These are phyloP conservation scores for Galemys pyrenaicus DNA, from an alignment of 2,113 vertebrate species.

Conservation along the genomic window DNA sequence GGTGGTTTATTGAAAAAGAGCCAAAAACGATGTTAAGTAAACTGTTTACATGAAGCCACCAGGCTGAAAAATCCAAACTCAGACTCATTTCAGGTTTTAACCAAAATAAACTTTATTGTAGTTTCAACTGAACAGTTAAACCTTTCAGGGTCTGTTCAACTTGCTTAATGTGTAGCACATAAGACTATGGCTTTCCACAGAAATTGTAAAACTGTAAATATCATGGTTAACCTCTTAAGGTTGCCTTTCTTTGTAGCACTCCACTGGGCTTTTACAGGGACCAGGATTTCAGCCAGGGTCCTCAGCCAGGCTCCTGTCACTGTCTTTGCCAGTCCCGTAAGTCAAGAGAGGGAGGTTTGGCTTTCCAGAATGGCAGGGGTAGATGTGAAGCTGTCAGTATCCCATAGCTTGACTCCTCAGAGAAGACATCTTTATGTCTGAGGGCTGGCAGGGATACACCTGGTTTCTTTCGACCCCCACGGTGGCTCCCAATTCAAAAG, in stretches of 20 bases:
- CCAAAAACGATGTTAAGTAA: constrained; percentile 90
- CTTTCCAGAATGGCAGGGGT: background rate
- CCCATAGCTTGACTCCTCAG: background rate
- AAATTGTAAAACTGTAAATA: constrained; percentile 80
- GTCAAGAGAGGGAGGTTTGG: constrained; percentile 52
- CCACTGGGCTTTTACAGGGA: background rate
- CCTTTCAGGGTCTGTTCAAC: constrained; percentile 83
- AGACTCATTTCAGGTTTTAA: constrained; percentile 87
- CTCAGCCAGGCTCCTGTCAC: constrained; percentile 61
- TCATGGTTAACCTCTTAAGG: constrained; percentile 40
- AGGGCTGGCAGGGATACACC: constrained; percentile 6
- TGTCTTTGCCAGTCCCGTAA: constrained; percentile 57
- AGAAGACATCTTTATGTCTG: constrained; percentile 56
- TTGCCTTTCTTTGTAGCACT: background rate
- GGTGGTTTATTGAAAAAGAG: constrained; percentile 89
- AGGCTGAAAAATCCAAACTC: constrained; percentile 88
- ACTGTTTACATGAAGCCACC: constrained; percentile 89
- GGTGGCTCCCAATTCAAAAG: background rate
- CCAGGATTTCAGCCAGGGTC: constrained; percentile 43
- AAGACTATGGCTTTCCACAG: constrained; percentile 81
- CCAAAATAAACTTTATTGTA: constrained; percentile 91
- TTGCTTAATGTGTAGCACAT: constrained; percentile 86
- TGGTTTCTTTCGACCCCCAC: background rate
- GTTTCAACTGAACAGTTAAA: constrained; percentile 83
- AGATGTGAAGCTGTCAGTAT: background rate